Evolutionary conservation across 1,140 invertebrate species (phyloP), one percentile per base, ranked within the genome.

Genomic region (Steinernema khuongi): DNA sequence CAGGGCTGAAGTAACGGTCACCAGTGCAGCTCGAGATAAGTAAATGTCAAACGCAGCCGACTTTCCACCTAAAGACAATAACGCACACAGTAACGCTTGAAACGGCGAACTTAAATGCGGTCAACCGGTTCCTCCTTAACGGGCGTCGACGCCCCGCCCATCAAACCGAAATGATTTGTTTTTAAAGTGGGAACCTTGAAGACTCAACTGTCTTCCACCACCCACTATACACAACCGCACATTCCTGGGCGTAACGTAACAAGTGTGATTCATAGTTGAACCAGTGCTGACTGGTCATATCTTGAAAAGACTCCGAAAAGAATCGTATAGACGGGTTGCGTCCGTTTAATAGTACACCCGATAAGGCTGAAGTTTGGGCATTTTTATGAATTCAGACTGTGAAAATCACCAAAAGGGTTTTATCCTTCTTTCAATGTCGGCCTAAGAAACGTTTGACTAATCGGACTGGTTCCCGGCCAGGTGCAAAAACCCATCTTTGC

Each of bases 121-220:
- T 60, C 50, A 60, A 60, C 50, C 50, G 50, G 50, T 60, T 60
- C 50, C 19, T 60, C 26, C 11, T 60, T 60, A 60, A 41, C 36
- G 36, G 50, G 50, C 50, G 4, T 11, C 50, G 50, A 14, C 50
- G 50, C 50, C 50, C 22, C 50, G 14, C 4, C 4, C 36, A 11
- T 26, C 50, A 60, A 60, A 60, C 50, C 50, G 19, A 60, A 60
- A 60, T 60, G 50, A 60, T 60, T 60, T 60, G 50, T 60, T 60
- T 60, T 60, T 60, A 60, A 22, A 26, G 50, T 60, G 50, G 26
- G 11, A 60, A 60, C 22, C 50, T 60, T 60, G 50, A 60, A 60
- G 50, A 60, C 50, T 60, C 50, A 26, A 7, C 4, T 22, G 14
- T 22, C 50, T 11, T 60, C 50, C 50, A 60, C 4, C 11, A 14